These are phyloP conservation scores for Phoenicopterus ruber DNA, from an alignment of 2,113 vertebrate genomes.

Conservation along the genomic window DNA sequence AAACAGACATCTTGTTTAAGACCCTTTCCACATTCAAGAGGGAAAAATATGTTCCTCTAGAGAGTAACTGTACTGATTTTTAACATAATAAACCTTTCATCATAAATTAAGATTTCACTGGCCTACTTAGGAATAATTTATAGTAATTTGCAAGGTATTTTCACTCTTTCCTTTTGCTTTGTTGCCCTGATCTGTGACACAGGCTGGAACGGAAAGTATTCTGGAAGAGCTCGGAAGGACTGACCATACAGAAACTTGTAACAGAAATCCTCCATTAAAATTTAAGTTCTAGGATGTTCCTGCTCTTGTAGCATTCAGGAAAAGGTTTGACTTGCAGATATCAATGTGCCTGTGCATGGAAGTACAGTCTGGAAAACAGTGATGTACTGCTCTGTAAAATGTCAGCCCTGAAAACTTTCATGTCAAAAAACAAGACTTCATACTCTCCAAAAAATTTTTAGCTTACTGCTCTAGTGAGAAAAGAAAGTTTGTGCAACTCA, in stretches of 20 bases:
- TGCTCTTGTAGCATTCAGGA: background rate
- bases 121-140: background rate
- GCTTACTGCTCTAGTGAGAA: background rate
- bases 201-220: background rate
- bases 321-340: background rate
- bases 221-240: background rate
- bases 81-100: background rate
- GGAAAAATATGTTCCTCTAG: background rate
- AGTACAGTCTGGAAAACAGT: background rate
- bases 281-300: background rate
- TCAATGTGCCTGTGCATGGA: background rate
- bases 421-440: background rate
- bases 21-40: background rate
- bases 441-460: background rate
- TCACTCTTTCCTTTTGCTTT: background rate
- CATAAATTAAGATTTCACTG: background rate
- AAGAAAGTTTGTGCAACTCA: slow-evolving; percentile 52
- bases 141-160: background rate
- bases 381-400: background rate
- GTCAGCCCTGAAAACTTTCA: background rate
- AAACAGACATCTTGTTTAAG: background rate
- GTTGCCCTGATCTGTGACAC: background rate
- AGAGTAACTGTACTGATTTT: background rate
- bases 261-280: background rate
- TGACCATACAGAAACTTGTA: background rate